Evolutionary conservation across 2,888 invertebrate species (phyloP), one percentile per base, ranked within the genome.

Genomic region (Diplazon laetatorius): DNA sequence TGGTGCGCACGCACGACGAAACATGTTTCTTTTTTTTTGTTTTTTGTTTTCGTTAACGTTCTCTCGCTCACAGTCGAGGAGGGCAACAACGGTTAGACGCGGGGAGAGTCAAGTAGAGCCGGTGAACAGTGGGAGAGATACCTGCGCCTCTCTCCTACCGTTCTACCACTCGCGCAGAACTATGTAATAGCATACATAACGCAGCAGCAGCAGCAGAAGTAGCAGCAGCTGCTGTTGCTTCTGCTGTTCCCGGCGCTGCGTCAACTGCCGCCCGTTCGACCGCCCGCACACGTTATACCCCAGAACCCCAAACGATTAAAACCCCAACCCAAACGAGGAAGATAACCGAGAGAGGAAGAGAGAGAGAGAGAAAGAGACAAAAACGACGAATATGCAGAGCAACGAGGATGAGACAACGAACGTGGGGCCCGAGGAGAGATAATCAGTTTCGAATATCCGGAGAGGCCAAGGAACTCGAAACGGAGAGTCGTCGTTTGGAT

Each of bases 241-340:
- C 57, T 44, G 44, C 55, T 44, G 59, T 69, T 65, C 46, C 57
- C 30, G 71, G 63, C 63, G 50, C 66, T 68, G 62, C 75, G 44
- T 35, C 68, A 16, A 44, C 63, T 22, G 50, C 48, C 66, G 72
- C 50, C 44, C 63, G 57, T 57, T 65, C 52, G 55, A 42, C 75
- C 79, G 79, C 79, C 79, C 79, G 79, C 79, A 76, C 76, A 72
- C 76, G 71, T 72, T 76, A 63, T n/a, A n/a, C 71, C 57, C 60
- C 50, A 52, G 68, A 66, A 44, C 37, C n/a, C n/a, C 74, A 14
- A 66, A 39, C 76, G 79, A 76, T 79, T 76, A 72, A 75, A 78
- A 71, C 16, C 16, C 16, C 39, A 66, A 55, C 52, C 30, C 30
- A 30, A 14, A 55, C 25, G 14, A 55, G 55, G 16, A 30, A 55